Evolutionary conservation across 2,113 vertebrate genomes (phyloP).

Genomic region (Pholis gunnellus): DNA sequence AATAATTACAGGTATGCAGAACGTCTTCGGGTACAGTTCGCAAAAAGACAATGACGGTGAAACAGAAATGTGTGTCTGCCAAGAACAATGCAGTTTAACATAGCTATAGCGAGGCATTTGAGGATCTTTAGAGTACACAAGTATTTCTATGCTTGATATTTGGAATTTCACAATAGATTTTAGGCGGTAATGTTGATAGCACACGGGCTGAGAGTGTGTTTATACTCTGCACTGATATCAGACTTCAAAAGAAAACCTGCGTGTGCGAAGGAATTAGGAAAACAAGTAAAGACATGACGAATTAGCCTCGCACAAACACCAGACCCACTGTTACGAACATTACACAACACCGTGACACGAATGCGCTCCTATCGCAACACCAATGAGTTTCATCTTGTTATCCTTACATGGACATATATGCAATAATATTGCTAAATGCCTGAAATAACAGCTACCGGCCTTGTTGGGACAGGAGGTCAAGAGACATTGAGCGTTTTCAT

Average conservation of each 20-base stretch:
- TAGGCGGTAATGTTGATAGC: neutral
- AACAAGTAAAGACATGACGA: conserved; percentile 67
- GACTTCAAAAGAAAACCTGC: conserved; percentile 45
- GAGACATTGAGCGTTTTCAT: neutral
- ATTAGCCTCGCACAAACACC: conserved; percentile 25
- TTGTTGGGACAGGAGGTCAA: conserved; percentile 42
- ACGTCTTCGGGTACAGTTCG: neutral
- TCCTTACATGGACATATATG: conserved; percentile 16
- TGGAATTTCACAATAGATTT: neutral
- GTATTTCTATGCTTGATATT: neutral
- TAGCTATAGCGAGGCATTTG: neutral
- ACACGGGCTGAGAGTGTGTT: neutral
- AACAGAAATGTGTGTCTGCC: neutral
- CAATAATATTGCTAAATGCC: conserved; percentile 40
- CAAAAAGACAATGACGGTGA: neutral
- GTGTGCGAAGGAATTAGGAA: conserved; percentile 5
- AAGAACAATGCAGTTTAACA: neutral
- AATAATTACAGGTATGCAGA: neutral
- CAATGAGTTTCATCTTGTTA: conserved; percentile 29
- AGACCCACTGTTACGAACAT: conserved; percentile 40
- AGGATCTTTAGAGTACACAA: neutral
- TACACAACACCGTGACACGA: conserved; percentile 50
- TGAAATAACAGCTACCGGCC: conserved; percentile 44
- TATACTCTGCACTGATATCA: neutral
- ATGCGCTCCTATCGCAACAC: conserved; percentile 22